A percentile compares a stretch with the other conserved stretches of the same genome.
These are phyloP conservation scores for Misgurnus mizolepis DNA, from an alignment of 2,113 vertebrate species.

Conservation along the genomic window DNA sequence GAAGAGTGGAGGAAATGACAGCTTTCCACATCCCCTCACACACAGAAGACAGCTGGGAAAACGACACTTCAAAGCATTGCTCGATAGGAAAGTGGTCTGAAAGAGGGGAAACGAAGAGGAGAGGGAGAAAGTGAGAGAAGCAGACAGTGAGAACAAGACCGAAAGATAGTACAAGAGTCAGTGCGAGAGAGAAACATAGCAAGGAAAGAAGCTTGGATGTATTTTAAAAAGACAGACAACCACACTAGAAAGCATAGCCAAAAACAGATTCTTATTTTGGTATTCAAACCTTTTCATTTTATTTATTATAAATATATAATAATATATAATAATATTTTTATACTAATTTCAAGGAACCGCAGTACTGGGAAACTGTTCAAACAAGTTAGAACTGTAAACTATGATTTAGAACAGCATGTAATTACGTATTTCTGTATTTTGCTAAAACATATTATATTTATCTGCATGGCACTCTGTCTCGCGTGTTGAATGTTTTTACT, in stretches of 20 bases:
- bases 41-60: conserved; percentile 37
- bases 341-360: no score
- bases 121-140: background rate
- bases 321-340: no score
- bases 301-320: no score
- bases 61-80: conserved; percentile 31
- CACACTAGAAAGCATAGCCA: background rate
- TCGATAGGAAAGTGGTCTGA: conserved; percentile 19
- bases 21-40: conserved; percentile 48
- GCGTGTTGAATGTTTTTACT: no score
- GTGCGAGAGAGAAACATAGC: background rate
- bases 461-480: no score
- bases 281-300: no score
- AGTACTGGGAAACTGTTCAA: no score
- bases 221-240: background rate
- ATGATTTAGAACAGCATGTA: no score
- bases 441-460: no score
- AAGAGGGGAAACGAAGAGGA: background rate
- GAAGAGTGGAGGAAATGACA: conserved; percentile 36
- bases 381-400: no score
- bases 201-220: background rate
- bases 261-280: background rate
- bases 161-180: background rate
- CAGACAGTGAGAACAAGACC: background rate
- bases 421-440: no score